Conservation (phyloP, 1,140 invertebrate species). For the Drosophila ohnishii region DNA sequence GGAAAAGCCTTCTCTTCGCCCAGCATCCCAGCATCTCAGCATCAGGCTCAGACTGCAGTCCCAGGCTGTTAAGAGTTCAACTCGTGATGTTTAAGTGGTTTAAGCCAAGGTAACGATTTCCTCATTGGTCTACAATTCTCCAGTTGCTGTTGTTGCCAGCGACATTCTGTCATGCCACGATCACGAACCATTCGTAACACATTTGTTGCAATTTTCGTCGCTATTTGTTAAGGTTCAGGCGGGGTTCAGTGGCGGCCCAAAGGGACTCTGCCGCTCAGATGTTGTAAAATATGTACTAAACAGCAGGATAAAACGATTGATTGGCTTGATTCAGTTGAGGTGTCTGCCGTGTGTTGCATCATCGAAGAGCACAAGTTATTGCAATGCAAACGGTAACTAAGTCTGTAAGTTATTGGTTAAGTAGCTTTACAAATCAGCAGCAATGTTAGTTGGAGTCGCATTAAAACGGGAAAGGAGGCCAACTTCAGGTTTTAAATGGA, state of each 20-base stretch:
- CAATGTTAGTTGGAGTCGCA: neutral
- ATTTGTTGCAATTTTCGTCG: slow-evolving; percentile 81
- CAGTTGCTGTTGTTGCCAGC: slow-evolving; percentile 58
- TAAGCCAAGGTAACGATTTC: slow-evolving; percentile 76
- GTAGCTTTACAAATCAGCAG: neutral
- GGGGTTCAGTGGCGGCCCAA: slow-evolving; percentile 45
- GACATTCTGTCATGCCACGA: slow-evolving; percentile 79
- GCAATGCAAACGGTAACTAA: neutral
- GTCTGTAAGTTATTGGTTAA: neutral
- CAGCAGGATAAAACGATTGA: slow-evolving; percentile 35
- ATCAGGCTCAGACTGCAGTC: slow-evolving; percentile 34
- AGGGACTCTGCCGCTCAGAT: slow-evolving; percentile 27
- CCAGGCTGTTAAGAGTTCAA: slow-evolving; percentile 80
- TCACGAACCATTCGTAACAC: slow-evolving; percentile 80
- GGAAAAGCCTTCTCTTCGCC: slow-evolving; percentile 41
- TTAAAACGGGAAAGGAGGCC: neutral
- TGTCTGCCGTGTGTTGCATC: slow-evolving; percentile 20
- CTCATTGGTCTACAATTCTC: slow-evolving; percentile 72
- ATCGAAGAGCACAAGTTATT: slow-evolving; percentile 6
- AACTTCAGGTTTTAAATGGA: too few relatives aligned
- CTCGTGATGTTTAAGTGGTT: slow-evolving; percentile 78
- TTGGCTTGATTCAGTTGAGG: neutral
- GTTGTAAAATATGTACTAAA: slow-evolving; percentile 71
- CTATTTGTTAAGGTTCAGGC: slow-evolving; percentile 77
- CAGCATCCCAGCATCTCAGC: slow-evolving; percentile 17